These are phyloP conservation scores for Temnothorax curvispinosus DNA, from an alignment of 1,140 invertebrate genomes.

Conservation along the genomic window DNA sequence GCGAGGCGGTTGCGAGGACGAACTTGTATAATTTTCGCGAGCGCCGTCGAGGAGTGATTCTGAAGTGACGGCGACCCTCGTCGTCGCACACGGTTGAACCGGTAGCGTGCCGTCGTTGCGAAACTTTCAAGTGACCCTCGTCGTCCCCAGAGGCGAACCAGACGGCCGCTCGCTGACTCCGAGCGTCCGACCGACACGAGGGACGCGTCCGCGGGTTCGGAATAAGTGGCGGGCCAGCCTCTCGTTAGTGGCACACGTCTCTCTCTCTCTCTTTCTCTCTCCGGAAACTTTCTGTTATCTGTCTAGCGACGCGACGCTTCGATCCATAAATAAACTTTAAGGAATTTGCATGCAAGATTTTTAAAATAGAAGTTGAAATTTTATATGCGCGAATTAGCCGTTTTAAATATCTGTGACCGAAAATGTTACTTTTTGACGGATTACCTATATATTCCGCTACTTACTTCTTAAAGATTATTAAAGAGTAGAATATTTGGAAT, in stretches of 20 bases:
- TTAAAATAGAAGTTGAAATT: background rate
- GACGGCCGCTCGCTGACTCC: conserved; percentile 21
- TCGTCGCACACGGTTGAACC: conserved; percentile 37
- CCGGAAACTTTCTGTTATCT: conserved; percentile 35
- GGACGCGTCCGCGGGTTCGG: conserved; percentile 46
- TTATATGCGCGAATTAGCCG: background rate
- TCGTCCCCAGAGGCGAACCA: conserved; percentile 42
- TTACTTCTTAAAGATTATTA: background rate
- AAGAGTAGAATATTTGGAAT: background rate
- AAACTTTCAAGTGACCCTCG: conserved; percentile 63
- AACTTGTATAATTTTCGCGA: conserved; percentile 57
- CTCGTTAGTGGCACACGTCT: conserved; percentile 51
- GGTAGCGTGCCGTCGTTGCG: conserved; percentile 32
- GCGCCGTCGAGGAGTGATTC: conserved; percentile 50
- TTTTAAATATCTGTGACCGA: background rate
- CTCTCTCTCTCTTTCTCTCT: background rate
- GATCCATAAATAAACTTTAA: conserved; percentile 1
- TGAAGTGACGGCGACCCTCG: conserved; percentile 60
- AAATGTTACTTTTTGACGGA: background rate
- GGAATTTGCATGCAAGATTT: no score
- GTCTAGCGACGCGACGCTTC: background rate
- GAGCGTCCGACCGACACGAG: conserved; percentile 23
- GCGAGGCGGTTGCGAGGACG: conserved; percentile 28
- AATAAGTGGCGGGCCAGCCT: conserved; percentile 36
- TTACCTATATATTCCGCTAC: background rate